A percentile compares a stretch with the other conserved stretches of the same genome.
Evolutionary conservation across 2,113 vertebrate species (phyloP).

Genomic region (Nerophis lumbriciformis): DNA sequence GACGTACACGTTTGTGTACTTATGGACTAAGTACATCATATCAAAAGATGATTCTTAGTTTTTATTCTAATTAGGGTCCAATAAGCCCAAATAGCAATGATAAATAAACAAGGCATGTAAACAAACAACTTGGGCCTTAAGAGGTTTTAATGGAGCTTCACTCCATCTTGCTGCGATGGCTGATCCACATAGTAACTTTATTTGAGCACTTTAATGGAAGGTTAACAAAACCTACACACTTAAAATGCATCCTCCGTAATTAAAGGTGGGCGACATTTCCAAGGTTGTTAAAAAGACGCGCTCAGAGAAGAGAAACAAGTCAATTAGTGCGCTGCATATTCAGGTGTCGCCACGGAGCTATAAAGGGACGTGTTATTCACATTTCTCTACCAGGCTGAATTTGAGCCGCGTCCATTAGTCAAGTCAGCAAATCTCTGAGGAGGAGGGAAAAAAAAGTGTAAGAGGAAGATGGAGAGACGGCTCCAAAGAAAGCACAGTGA

Average conservation of each 20-base stretch:
- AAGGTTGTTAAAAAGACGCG: no score
- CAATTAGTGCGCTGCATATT: constrained; percentile 26
- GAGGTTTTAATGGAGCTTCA: no score
- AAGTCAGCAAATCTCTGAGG: constrained; percentile 27
- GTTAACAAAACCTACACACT: constrained; percentile 19
- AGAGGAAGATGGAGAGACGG: constrained; percentile 12
- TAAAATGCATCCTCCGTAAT: background rate
- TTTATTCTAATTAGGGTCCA: no score
- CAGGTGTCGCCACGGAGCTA: constrained; percentile 28
- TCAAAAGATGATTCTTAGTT: no score
- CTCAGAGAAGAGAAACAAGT: background rate
- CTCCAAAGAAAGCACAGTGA: no score
- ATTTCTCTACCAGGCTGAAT: constrained; percentile 39
- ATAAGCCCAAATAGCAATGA: no score
- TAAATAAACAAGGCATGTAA: no score
- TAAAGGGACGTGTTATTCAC: constrained; percentile 27
- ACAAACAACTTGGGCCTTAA: no score
- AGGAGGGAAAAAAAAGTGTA: constrained; percentile 18
- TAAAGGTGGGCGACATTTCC: no score
- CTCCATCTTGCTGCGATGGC: no score
- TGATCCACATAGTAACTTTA: background rate
- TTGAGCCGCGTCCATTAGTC: constrained; percentile 32
- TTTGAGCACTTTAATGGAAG: constrained; percentile 4
- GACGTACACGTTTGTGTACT: no score
- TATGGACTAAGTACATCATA: no score